Evolutionary conservation across 2,888 invertebrate genomes (phyloP), one percentile per base, ranked within the genome.

Genomic region (Heliconius erato): DNA sequence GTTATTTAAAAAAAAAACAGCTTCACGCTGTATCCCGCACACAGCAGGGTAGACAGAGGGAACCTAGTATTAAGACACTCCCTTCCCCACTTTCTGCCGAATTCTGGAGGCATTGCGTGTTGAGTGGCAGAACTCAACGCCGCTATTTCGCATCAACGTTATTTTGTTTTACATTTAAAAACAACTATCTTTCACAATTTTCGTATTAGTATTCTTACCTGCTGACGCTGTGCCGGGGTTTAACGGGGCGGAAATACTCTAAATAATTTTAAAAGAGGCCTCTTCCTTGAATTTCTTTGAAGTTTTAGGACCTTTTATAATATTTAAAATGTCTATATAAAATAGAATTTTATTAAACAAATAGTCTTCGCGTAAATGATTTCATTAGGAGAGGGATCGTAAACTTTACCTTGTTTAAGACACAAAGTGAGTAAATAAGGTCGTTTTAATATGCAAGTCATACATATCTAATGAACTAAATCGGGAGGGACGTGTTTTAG

Each of bases 381-480:
- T 76, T 76, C 74, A 76, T 76, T 59, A 76, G 59, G 14, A 23
- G 59, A 59, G 74, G 59, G 32, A 59, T 76, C 74, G 74, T 59
- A 59, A 76, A 76, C 74, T n/a, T 59, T 59, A 32, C 35, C 35
- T 59, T 71, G 71, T 71, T 71, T 71, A 40, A 35, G 26, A 44
- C 14, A 26, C 44, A 59, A 35, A 59, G 35, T 3, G 35, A 14
- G 35, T 44, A 44, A 40, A 11, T 40, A 40, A 40, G 16, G n/a
- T 59, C 35, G 7, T 35, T 76, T 35, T 76, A 76, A 76, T 74
- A 63, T 76, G 74, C 74, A 76, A 76, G 3, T 74, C 32, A 74
- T 74, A 74, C 74, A 74, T 74, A 59, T 12, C 32, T 74, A 74
- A 74, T 74, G 74, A 59, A 35, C 23, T 74, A 59, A 74, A 32